These are phyloP conservation scores for Bombus haemorrhoidalis DNA, from an alignment of 1,140 invertebrate species.

Conservation along the genomic window DNA sequence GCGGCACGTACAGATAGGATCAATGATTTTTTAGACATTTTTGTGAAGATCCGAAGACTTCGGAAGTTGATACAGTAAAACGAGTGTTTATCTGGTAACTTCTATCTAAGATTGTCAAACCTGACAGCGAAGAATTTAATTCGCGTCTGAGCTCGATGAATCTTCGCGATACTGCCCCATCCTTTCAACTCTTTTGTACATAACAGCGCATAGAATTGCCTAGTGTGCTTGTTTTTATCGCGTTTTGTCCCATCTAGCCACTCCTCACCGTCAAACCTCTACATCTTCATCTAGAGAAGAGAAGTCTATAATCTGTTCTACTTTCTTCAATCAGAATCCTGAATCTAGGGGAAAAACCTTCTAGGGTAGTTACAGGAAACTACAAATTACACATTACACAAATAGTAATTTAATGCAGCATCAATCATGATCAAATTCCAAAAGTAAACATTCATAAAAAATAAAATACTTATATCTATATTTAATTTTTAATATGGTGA, in stretches of 20 bases:
- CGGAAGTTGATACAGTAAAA: slow-evolving; percentile 40
- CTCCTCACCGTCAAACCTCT: neutral
- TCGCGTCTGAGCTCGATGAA: neutral
- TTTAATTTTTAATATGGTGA: no score
- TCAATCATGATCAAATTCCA: no score
- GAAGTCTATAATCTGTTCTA: neutral
- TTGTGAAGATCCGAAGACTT: neutral
- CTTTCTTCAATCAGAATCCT: neutral
- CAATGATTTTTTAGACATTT: neutral
- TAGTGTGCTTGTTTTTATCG: neutral
- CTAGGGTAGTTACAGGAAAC: no score
- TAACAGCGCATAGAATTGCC: neutral
- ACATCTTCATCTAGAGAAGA: neutral
- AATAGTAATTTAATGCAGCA: neutral
- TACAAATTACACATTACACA: no score
- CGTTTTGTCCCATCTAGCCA: neutral
- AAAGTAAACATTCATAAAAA: no score
- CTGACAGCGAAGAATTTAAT: slow-evolving; percentile 45
- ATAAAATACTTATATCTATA: no score
- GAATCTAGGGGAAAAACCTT: neutral
- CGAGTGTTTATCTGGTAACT: slow-evolving; percentile 48
- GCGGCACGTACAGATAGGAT: no score
- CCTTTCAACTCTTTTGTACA: slow-evolving; percentile 11
- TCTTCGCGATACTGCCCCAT: neutral
- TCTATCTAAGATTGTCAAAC: slow-evolving; percentile 49